Evolutionary conservation across 30 jellyfish, hydroid and myxozoan species (phyloP).

Genomic region (Rhopilema esculentum): DNA sequence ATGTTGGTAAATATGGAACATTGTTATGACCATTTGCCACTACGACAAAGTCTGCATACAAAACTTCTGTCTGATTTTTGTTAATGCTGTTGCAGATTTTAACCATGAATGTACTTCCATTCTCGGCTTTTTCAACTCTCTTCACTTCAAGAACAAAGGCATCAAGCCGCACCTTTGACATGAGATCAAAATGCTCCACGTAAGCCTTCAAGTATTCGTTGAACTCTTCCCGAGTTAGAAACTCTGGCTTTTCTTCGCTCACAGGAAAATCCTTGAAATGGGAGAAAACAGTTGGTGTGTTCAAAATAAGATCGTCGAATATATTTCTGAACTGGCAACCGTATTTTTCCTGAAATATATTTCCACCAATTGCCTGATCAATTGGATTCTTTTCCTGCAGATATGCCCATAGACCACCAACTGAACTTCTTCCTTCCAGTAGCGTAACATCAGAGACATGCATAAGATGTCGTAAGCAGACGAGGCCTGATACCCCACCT

Average conservation of each 20-base stretch:
- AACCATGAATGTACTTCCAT: background rate
- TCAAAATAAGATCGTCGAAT: constrained; percentile 29
- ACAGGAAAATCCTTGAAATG: constrained; percentile 52
- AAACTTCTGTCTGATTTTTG: background rate
- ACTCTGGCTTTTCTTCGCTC: constrained; percentile 15
- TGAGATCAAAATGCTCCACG: constrained; percentile 7
- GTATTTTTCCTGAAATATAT: constrained; percentile 19
- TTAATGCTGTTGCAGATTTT: background rate
- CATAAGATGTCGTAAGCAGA: constrained; percentile 28
- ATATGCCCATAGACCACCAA: constrained; percentile 54
- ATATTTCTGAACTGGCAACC: constrained; percentile 35
- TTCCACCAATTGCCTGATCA: constrained; percentile 22
- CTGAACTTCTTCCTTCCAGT: constrained; percentile 16
- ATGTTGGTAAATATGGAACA: constrained; percentile 35
- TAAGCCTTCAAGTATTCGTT: constrained; percentile 16
- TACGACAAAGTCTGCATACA: constrained; percentile 40
- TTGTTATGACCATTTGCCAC: constrained; percentile 55
- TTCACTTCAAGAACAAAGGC: constrained; percentile 45
- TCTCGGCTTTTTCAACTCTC: background rate
- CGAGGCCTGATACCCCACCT: constrained; percentile 51
- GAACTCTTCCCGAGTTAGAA: constrained; percentile 36
- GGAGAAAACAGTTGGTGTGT: constrained; percentile 18
- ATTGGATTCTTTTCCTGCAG: constrained; percentile 7
- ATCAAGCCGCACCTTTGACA: constrained; percentile 5
- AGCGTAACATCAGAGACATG: constrained; percentile 32